phyloP scores from a whole-genome alignment of 2,888 invertebrate genomes.

The Drosophila buzzatii region DNA sequence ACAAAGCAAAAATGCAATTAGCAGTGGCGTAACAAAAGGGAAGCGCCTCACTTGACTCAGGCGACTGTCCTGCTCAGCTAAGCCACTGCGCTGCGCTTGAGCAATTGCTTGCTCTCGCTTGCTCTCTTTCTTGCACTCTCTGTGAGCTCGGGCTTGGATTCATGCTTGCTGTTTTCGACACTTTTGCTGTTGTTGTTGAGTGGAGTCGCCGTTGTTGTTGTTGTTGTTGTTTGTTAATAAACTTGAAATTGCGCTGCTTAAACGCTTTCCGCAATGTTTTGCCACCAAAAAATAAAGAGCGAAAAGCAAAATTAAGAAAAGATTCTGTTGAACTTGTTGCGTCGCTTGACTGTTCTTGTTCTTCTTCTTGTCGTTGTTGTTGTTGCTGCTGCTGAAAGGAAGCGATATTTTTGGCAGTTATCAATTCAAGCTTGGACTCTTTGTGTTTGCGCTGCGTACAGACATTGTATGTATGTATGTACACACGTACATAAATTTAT shows the following conservation, averaged over 20 bases:
- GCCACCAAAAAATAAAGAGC: constrained; percentile 26
- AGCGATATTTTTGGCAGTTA: constrained; percentile 48
- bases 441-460: neutral
- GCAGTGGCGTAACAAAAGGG: constrained; percentile 7
- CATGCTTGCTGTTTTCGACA: constrained; percentile 25
- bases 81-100: constrained; percentile 4
- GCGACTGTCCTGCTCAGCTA: neutral
- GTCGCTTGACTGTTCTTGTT: constrained; percentile 38
- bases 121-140: constrained; percentile 11
- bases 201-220: constrained; percentile 17
- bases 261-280: constrained; percentile 56
- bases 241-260: constrained; percentile 43
- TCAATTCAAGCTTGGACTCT: constrained; percentile 21
- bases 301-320: constrained; percentile 19
- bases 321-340: constrained; percentile 50
- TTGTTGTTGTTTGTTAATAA: constrained; percentile 53
- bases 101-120: neutral
- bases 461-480: too few species aligned
- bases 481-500: neutral
- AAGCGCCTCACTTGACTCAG: neutral
- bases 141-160: neutral
- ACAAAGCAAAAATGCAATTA: constrained; percentile 30
- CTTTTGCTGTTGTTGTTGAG: constrained; percentile 4
- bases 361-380: constrained; percentile 3
- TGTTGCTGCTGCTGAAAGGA: constrained; percentile 45